These are phyloP conservation scores for Limnephilus lunatus DNA, from an alignment of 2,888 invertebrate genomes.

Conservation along the genomic window DNA sequence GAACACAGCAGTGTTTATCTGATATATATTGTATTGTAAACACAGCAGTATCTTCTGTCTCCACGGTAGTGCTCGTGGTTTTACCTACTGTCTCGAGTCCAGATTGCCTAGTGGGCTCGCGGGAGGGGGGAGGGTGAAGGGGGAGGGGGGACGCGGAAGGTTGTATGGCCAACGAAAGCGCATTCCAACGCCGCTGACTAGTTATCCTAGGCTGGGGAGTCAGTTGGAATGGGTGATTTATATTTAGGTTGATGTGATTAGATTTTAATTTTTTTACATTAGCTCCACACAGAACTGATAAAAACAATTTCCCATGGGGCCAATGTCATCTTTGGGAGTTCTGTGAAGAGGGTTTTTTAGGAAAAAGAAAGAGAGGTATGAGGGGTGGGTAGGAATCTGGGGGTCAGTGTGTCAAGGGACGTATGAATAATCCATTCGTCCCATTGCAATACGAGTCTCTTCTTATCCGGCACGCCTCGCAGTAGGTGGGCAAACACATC, in stretches of 20 bases:
- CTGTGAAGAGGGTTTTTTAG: too few species aligned
- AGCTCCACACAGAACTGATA: too few species aligned
- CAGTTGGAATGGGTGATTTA: not conserved
- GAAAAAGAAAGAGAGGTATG: too few species aligned
- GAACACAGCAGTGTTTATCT: not conserved
- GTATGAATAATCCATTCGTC: too few species aligned
- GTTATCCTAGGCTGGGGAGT: not conserved
- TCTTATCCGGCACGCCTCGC: too few species aligned
- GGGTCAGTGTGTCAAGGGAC: too few species aligned
- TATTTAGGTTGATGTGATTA: not conserved
- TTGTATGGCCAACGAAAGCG: conserved; percentile 53
- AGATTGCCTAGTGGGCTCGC: not conserved
- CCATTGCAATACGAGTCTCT: too few species aligned
- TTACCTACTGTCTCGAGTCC: not conserved
- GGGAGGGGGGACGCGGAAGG: conserved; percentile 53
- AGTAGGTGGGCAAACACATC: too few species aligned
- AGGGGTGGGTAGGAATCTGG: too few species aligned
- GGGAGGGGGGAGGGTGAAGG: not conserved
- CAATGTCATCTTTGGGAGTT: too few species aligned
- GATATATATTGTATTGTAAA: not conserved
- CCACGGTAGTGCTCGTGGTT: not conserved
- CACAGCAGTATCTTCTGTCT: not conserved
- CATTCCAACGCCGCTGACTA: conserved; percentile 39
- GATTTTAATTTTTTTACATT: not conserved
- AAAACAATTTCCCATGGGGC: too few species aligned